phyloP scores from a whole-genome alignment of 2,797 vertebrate species.

The Sebastes itinus region DNA sequence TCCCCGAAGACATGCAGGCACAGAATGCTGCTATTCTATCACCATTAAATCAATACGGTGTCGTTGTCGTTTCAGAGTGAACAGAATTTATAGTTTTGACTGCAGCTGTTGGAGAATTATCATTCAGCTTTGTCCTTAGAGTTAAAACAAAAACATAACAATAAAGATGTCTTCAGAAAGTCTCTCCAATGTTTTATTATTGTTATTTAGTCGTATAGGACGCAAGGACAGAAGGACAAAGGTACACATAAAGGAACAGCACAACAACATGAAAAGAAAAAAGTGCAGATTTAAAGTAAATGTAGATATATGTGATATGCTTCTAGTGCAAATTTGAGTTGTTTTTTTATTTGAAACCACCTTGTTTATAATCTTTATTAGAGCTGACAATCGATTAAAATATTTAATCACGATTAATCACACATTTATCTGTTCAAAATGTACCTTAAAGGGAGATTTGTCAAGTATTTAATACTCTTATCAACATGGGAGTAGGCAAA shows the following conservation, averaged over 20 bases:
- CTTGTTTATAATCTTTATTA: not conserved
- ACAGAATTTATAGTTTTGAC: not conserved
- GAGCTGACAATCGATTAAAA: no score
- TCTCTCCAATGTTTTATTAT: not conserved
- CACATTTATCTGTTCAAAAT: no score
- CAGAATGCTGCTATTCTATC: not conserved
- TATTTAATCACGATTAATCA: no score
- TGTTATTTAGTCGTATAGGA: not conserved
- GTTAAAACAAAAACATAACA: not conserved
- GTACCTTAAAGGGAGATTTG: no score
- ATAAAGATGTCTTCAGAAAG: not conserved
- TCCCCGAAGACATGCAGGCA: not conserved
- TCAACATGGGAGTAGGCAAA: no score
- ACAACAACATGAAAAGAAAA: no score
- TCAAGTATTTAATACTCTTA: no score
- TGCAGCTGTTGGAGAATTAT: not conserved
- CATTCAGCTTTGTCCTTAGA: not conserved
- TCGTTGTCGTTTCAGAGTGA: not conserved
- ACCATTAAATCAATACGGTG: constrained; percentile 1
- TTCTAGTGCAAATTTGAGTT: not conserved
- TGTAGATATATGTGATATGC: not conserved
- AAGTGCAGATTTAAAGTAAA: not conserved
- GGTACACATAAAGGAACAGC: not conserved
- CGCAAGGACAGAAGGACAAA: not conserved
- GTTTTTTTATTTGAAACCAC: not conserved